Conservation (phyloP, 2,113 vertebrate species). For the Marmota flaviventris region DNA sequence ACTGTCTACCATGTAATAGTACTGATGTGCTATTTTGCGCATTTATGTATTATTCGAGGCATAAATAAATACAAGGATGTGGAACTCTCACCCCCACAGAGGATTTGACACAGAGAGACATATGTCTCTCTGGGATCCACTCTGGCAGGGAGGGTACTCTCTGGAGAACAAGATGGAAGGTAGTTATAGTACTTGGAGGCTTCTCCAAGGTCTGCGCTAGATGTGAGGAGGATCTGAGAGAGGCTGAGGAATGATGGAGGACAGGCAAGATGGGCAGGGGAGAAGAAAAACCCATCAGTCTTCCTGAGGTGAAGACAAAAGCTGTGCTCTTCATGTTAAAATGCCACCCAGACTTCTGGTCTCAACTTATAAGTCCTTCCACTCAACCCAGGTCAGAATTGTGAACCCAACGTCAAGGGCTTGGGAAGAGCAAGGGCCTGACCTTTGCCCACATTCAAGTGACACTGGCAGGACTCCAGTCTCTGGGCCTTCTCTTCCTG, state of each 20-base stretch:
- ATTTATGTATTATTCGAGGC: background rate
- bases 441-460: background rate
- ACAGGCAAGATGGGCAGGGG: background rate
- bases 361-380: background rate
- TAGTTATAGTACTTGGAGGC: accelerated
- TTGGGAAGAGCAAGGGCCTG: background rate
- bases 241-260: background rate
- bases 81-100: accelerated
- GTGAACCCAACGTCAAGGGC: background rate
- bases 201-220: too few relatives aligned
- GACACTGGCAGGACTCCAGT: background rate
- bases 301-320: background rate
- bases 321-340: background rate
- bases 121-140: background rate
- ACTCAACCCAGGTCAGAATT: background rate
- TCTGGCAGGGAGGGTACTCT: accelerated
- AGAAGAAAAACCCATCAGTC: accelerated
- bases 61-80: accelerated
- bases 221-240: accelerated
- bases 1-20: too few relatives aligned
- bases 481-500: background rate
- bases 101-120: background rate
- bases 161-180: background rate
- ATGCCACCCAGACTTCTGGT: background rate
- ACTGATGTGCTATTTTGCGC: too few relatives aligned